Conservation (phyloP, 2,113 vertebrate genomes). For the Callopanchax toddi region DNA sequence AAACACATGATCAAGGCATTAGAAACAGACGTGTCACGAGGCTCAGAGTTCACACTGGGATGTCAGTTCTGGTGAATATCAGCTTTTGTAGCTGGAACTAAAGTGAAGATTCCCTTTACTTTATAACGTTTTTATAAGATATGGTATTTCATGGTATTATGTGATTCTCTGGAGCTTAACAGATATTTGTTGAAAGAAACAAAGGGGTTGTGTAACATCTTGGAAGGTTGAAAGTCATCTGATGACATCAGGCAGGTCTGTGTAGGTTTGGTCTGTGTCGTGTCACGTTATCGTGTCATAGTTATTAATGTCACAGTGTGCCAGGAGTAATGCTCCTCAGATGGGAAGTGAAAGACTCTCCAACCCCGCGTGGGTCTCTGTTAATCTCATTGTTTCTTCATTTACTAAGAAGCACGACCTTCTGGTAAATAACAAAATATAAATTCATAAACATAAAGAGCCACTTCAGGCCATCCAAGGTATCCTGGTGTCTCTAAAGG, state of each 20-base stretch:
- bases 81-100: not conserved
- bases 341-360: conserved; percentile 11
- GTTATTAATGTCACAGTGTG: conserved; percentile 5
- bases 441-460: not conserved
- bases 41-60: conserved; percentile 25
- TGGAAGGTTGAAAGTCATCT: not conserved
- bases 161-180: too few species aligned
- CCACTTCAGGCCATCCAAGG: not conserved
- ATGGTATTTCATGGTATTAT: too few species aligned
- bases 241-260: not conserved
- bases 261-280: conserved; percentile 4
- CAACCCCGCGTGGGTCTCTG: not conserved
- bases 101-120: too few species aligned
- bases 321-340: conserved; percentile 6
- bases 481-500: not conserved
- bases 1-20: not conserved
- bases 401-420: not conserved
- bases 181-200: not conserved
- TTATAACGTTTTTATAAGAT: too few species aligned
- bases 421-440: conserved; percentile 9
- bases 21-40: not conserved
- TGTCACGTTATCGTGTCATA: not conserved
- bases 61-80: conserved; percentile 4
- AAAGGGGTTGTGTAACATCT: not conserved
- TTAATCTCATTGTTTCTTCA: not conserved